phyloP scores from a whole-genome alignment of 2,797 vertebrate genomes.

The Yasuhikotakia modesta region DNA sequence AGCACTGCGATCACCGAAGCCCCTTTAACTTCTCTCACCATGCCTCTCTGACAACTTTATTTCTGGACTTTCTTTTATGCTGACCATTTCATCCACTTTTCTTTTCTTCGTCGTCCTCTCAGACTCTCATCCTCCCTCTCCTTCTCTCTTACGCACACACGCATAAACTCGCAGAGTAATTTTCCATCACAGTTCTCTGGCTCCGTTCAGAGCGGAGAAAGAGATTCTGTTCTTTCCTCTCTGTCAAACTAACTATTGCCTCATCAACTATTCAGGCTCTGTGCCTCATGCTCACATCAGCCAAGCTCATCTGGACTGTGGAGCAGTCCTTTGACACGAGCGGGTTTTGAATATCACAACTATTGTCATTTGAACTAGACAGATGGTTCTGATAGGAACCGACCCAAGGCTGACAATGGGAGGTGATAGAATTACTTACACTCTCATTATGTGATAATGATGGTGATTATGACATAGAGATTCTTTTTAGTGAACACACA shows the following conservation, averaged over 20 bases:
- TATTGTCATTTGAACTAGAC: constrained; percentile 66
- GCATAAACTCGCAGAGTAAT: constrained; percentile 41
- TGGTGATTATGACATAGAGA: not conserved
- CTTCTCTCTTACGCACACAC: constrained; percentile 55
- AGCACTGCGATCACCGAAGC: constrained; percentile 52
- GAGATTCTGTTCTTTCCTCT: constrained; percentile 58
- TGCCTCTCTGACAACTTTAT: constrained; percentile 58
- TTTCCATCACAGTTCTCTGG: constrained; percentile 54
- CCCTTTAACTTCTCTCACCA: constrained; percentile 49
- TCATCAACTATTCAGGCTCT: constrained; percentile 84
- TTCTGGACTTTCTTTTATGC: constrained; percentile 59
- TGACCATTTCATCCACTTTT: constrained; percentile 56
- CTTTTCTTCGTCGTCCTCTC: constrained; percentile 52
- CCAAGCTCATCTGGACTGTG: constrained; percentile 68
- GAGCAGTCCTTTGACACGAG: constrained; percentile 68
- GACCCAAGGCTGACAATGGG: constrained; percentile 28
- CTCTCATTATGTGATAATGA: not conserved
- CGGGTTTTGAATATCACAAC: constrained; percentile 62
- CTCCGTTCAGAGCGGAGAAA: constrained; percentile 50
- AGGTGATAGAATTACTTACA: constrained; percentile 33
- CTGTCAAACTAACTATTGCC: constrained; percentile 71
- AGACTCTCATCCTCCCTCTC: constrained; percentile 59
- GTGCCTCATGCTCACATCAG: constrained; percentile 74
- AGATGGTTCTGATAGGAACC: constrained; percentile 63
- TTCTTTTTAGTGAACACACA: constrained; percentile 5